Conservation (phyloP, 1,140 invertebrate genomes). For the Aplysia californica region DNA sequence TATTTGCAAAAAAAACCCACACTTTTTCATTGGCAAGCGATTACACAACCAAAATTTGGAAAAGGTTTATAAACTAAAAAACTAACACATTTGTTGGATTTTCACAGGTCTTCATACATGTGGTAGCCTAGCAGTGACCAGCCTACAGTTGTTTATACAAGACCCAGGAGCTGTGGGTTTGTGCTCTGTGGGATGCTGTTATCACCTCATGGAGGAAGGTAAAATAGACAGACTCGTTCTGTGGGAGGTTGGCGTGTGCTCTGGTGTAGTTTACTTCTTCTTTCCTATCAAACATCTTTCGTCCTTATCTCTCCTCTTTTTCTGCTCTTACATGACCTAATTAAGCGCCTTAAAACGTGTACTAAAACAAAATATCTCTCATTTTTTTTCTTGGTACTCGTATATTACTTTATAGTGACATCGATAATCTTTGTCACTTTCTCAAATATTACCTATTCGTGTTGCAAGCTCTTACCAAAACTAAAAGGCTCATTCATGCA, state of each 20-base stretch:
- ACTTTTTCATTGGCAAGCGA: too few species aligned
- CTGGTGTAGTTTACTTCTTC: too few species aligned
- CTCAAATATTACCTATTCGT: background rate
- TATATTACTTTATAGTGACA: background rate
- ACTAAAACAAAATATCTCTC: background rate
- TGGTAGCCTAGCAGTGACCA: conserved; percentile 55
- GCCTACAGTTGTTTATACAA: conserved; percentile 50
- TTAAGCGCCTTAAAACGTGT: background rate
- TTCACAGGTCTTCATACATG: conserved; percentile 61
- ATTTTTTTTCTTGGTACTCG: background rate
- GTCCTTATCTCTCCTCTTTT: too few species aligned
- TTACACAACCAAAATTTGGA: too few species aligned
- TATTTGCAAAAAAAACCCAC: too few species aligned
- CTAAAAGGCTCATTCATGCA: too few species aligned
- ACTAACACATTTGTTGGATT: conserved; percentile 29
- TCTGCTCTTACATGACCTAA: too few species aligned
- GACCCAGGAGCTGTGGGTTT: conserved; percentile 37
- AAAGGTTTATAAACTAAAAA: too few species aligned
- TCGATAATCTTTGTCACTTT: background rate
- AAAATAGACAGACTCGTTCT: too few species aligned
- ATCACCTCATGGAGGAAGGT: conserved; percentile 60
- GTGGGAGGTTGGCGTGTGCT: too few species aligned
- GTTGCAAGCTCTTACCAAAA: too few species aligned
- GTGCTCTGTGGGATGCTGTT: conserved; percentile 62
- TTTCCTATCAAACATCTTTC: too few species aligned